Evolutionary conservation across 2,797 vertebrate genomes (phyloP).

Genomic region (Poecilia gillii): DNA sequence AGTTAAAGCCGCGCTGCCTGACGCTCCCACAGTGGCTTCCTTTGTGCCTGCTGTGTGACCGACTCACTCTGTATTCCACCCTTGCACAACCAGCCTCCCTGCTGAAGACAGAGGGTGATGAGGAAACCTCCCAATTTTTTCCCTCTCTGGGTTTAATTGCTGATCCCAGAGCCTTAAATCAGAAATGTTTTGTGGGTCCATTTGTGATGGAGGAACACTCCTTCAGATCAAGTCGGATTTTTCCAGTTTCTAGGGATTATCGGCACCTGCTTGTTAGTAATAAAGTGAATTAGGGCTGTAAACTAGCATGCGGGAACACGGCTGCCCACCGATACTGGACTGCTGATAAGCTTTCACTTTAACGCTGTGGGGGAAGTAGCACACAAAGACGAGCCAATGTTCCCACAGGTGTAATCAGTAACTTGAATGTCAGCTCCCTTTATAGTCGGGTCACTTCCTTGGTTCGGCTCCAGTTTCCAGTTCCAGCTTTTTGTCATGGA

Average conservation of each 20-base stretch:
- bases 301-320: constrained; percentile 17
- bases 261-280: constrained; percentile 28
- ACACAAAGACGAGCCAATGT: constrained; percentile 30
- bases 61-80: constrained; percentile 72
- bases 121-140: constrained; percentile 44
- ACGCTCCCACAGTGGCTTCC: constrained; percentile 75
- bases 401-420: constrained; percentile 74
- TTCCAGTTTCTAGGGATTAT: constrained; percentile 35
- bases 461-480: constrained; percentile 54
- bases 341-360: constrained; percentile 20
- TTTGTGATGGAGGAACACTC: constrained; percentile 8
- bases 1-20: constrained; percentile 63
- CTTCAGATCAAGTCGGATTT: not conserved
- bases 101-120: constrained; percentile 20
- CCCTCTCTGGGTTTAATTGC: constrained; percentile 16
- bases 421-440: constrained; percentile 61
- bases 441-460: constrained; percentile 56
- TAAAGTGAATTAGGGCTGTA: constrained; percentile 8
- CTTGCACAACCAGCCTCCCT: constrained; percentile 42
- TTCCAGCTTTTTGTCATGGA: constrained; percentile 55
- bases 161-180: constrained; percentile 17
- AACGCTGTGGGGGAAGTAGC: constrained; percentile 25
- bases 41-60: constrained; percentile 67
- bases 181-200: constrained; percentile 1
- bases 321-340: not conserved